phyloP scores from a whole-genome alignment of 2,888 invertebrate genomes.

The Boloria selene region DNA sequence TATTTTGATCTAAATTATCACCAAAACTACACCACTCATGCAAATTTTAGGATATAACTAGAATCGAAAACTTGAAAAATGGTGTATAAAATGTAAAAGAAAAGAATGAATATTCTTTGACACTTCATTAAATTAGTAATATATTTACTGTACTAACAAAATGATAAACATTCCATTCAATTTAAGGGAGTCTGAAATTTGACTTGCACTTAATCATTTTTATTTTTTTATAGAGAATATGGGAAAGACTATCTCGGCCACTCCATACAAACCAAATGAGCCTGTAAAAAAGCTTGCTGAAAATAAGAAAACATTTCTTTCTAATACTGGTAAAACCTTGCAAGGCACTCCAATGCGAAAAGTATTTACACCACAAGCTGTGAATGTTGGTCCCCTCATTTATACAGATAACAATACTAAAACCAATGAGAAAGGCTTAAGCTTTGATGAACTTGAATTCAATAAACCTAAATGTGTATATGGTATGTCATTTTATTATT shows the following conservation, averaged over 20 bases:
- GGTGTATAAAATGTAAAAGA: too few relatives aligned
- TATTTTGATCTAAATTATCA: too few relatives aligned
- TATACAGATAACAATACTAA: slow-evolving; percentile 60
- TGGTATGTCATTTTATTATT: slow-evolving; percentile 48
- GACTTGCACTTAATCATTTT: too few relatives aligned
- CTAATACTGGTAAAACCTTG: slow-evolving; percentile 66
- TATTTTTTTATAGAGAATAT: slow-evolving; percentile 60
- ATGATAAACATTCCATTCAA: too few relatives aligned
- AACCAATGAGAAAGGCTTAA: slow-evolving; percentile 41
- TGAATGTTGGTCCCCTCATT: slow-evolving; percentile 64
- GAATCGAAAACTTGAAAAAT: too few relatives aligned
- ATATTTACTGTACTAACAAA: too few relatives aligned
- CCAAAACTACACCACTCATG: too few relatives aligned
- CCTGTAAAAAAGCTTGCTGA: slow-evolving; percentile 63
- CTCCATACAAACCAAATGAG: slow-evolving; percentile 67
- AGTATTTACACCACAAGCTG: slow-evolving; percentile 61
- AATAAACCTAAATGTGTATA: slow-evolving; percentile 60
- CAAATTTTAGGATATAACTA: too few relatives aligned
- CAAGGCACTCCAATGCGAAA: slow-evolving; percentile 63
- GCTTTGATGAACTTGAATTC: slow-evolving; percentile 65
- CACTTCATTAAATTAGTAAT: too few relatives aligned
- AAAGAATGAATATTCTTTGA: too few relatives aligned
- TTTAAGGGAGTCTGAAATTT: too few relatives aligned
- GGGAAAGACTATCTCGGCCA: slow-evolving; percentile 61
- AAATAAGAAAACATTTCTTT: slow-evolving; percentile 67